Base-by-base conservation (phyloP, 1,140 invertebrate genomes). In the Vanessa tameamea region DNA sequence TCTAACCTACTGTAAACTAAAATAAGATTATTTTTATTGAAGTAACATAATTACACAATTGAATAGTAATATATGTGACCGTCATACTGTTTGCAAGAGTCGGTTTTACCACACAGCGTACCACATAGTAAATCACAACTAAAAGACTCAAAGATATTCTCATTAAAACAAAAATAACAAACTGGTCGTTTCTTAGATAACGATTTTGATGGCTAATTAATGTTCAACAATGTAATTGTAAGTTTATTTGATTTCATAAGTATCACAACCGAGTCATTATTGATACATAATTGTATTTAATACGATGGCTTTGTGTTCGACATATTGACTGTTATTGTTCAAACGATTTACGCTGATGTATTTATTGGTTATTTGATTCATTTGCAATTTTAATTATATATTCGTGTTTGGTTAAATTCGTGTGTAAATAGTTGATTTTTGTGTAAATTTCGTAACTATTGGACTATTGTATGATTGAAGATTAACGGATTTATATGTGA, bases 301-400 rank as follows among this genome's bases (percentile, higher is more conserved):
- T 11, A 0, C n/a, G 14, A 55, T 37, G n/a, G 48, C 48, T 51
- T 51, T 51, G 48, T 61, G 23, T 31, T 37, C 53, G 16, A 61
- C 23, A 61, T 61, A 61, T 37, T 61, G 57, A 61, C 57, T n/a
- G 57, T 61, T 61, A 61, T 61, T 61, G 31, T 61, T 31, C 31
- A 31, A 61, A 61, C 31, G 57, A 61, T 61, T 26, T 61, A 23
- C 14, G 8, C 55, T 26, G 55, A 59, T 15, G 57, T 61, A 61
- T 61, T 31, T 61, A 61, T 61, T n/a, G 26, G 23, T 31, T 61
- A 61, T 61, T 12, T 61, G 26, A 61, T 61, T 61, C 43, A 61
- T 61, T 15, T 23, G 23, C 7, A 31, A 37, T 37, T 61, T 61
- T 61, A 61, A 61, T 61, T 61, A n/a, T n/a, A 61, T n/a, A 61